Evolutionary conservation across 2,113 vertebrate species (phyloP), one percentile per base, ranked within the genome.

Genomic region (Sclerurus mexicanus): DNA sequence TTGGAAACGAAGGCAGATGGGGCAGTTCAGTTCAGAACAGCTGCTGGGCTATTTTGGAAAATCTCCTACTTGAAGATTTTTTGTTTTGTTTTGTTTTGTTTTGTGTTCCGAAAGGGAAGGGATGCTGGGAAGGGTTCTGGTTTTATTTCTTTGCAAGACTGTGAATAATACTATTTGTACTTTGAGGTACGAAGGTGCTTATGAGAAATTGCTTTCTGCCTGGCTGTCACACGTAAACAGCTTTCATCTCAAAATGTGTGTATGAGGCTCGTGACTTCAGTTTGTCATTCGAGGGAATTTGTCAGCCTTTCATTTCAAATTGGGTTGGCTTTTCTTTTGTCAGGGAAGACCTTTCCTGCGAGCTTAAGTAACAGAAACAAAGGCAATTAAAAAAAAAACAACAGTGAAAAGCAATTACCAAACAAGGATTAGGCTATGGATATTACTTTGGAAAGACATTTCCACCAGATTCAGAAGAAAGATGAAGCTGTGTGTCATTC

Each of bases 251-350:
- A 31, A 6, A 84, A 30, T 30, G 27, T 42, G 68, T 10, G 49
- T 47, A 19, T 80, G 64, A 31, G 64, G 59, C 87, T 79, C 69
- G 49, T 87, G 95, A 91, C 78, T 87, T 44, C 8, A 9, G 76
- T 56, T 74, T 72, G 89, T 93, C 80, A 85, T 87, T 58, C 1
- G 0, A 64, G 47, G 42, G 78, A 93, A 75, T 87, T 87, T 92
- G 93, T 96, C 95, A 97, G 87, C 87, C 64, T 95, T 95, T 92
- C 77, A 69, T 89, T 90, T 87, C 68, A 52, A 40, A 62, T 31
- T 56, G 67, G 67, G 19, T 31, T 92, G 73, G 44, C 72, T 92
- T 68, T 86, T 90, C 87, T 91, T 94, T 87, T 95, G 91, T 89
- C 66, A 94, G 84, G 56, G 90, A 91, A 63, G 87, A 84, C 86